Evolutionary conservation across 1,140 invertebrate species (phyloP).

Genomic region (Saccostrea echinata): DNA sequence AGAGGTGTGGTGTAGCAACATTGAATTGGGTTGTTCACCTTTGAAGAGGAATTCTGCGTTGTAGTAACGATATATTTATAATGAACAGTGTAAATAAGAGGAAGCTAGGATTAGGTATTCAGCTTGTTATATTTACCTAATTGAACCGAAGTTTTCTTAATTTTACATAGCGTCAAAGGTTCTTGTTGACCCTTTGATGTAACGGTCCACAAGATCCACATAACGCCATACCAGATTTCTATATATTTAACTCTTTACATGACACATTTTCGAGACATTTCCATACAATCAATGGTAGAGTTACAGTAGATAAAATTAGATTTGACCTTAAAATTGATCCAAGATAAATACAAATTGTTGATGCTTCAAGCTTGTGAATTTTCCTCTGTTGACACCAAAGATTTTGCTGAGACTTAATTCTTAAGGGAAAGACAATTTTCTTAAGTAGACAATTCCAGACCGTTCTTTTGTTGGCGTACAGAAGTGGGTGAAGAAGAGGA

Average conservation of each 20-base stretch:
- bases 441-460: neutral
- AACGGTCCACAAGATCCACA: neutral
- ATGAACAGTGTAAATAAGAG: neutral
- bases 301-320: neutral
- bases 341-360: neutral
- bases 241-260: constrained; percentile 3
- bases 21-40: neutral
- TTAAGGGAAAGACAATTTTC: neutral
- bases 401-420: constrained; percentile 12
- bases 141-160: neutral
- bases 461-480: neutral
- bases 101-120: neutral
- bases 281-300: neutral
- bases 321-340: constrained; percentile 12
- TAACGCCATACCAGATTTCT: neutral
- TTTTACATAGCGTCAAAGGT: neutral
- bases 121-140: neutral
- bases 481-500: neutral
- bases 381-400: neutral
- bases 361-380: neutral
- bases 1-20: neutral
- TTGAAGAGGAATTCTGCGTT: neutral
- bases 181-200: neutral
- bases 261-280: neutral
- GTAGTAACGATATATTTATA: neutral